phyloP scores from a whole-genome alignment of 2,888 invertebrate species.

The Hedya salicella region DNA sequence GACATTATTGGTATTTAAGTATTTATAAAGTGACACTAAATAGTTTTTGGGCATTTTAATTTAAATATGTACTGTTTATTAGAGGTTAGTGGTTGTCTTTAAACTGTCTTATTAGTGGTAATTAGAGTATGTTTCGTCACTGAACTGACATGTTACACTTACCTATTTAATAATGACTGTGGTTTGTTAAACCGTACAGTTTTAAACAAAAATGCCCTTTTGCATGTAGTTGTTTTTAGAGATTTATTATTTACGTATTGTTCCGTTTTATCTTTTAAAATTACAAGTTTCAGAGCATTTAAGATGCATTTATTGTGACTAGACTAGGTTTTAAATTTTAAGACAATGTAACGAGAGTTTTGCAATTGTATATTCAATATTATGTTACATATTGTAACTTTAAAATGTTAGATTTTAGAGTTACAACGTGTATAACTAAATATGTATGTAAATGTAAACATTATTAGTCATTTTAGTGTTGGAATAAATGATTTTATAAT shows the following conservation, averaged over 20 bases:
- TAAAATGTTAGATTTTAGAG: conserved; percentile 9
- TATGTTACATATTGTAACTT: conserved; percentile 19
- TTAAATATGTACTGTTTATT: no score
- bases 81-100: no score
- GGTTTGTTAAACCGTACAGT: no score
- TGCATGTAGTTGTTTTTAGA: background rate
- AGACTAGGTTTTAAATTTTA: conserved; percentile 39
- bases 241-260: conserved; percentile 4
- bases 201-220: no score
- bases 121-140: no score
- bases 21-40: no score
- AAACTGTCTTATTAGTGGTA: no score
- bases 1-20: no score
- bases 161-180: no score
- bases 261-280: conserved; percentile 17
- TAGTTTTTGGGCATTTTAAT: no score
- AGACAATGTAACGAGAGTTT: conserved; percentile 40
- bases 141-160: no score
- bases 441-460: conserved; percentile 19
- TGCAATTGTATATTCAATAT: conserved; percentile 46
- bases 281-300: conserved; percentile 49
- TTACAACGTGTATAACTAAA: conserved; percentile 12
- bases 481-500: conserved; percentile 25
- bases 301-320: conserved; percentile 55
- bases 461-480: conserved; percentile 34